A percentile compares a stretch with the other conserved stretches of the same genome.
These are phyloP conservation scores for Leucoraja erinaceus DNA, from an alignment of 2,113 vertebrate species.

Conservation along the genomic window DNA sequence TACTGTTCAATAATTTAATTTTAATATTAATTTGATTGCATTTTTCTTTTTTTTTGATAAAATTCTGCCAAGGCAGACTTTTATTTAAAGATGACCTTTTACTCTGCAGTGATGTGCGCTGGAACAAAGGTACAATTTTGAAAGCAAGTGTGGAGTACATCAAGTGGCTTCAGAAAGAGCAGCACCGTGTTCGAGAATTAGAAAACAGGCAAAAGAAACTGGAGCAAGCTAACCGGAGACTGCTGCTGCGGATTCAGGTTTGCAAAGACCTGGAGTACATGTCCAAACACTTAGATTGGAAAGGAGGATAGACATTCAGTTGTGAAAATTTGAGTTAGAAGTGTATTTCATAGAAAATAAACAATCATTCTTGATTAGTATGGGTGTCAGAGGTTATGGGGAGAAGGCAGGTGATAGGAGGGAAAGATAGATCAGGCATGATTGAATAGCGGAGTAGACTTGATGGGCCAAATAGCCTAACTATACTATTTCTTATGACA, in stretches of 20 bases:
- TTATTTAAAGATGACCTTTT: constrained; percentile 89
- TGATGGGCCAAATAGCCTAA: too few relatives aligned
- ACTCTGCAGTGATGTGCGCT: constrained; percentile 91
- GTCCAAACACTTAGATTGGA: too few relatives aligned
- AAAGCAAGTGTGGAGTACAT: constrained; percentile 99
- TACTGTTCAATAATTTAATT: constrained; percentile 54
- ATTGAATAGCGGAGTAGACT: too few relatives aligned
- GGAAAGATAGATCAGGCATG: too few relatives aligned
- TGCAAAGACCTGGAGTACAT: constrained; percentile 40
- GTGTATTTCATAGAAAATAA: too few relatives aligned
- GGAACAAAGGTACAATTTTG: constrained; percentile 99
- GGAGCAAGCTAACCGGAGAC: constrained; percentile 84
- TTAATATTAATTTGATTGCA: constrained; percentile 85
- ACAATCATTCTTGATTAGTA: too few relatives aligned
- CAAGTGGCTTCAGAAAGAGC: constrained; percentile 98
- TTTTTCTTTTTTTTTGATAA: constrained; percentile 77
- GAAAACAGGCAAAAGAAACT: constrained; percentile 92
- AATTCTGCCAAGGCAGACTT: constrained; percentile 84
- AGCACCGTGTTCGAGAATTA: constrained; percentile 86
- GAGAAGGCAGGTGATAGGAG: too few relatives aligned
- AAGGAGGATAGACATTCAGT: too few relatives aligned
- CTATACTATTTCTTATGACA: too few relatives aligned
- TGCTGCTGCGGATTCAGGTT: constrained; percentile 94
- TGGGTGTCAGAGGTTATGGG: too few relatives aligned
- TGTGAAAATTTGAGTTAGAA: too few relatives aligned